Base-by-base conservation (phyloP, 2,797 vertebrate genomes). In the Cheirogaleus major region DNA sequence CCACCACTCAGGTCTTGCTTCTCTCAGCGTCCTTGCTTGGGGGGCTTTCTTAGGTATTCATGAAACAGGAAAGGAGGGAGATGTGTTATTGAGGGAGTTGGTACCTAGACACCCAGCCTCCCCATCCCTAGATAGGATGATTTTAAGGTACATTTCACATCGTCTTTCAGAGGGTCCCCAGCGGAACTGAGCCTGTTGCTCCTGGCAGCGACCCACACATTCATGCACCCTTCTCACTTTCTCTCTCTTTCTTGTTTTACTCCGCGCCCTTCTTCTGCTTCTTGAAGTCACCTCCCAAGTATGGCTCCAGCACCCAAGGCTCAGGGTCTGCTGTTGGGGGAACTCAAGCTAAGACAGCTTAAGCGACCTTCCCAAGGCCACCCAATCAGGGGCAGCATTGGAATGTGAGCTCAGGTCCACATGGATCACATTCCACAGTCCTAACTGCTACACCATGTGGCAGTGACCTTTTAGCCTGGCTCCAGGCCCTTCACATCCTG, bases 401-500 rank as follows among this genome's bases (percentile, higher is more conserved):
- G 52, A 93, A 32, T 69, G 59, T 45, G 69, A 50, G 48, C 30
- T 52, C 32, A 45, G 52, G 38, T 87, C 83, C 78, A 32, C 27
- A 7, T 9, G 70, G 11, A n/a, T 83, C 70, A 3, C 70, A 11
- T 65, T 78, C 55, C 61, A 55, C 35, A 12, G 12, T 45, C 23
- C 15, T 79, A 41, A 79, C 32, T 17, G 0, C 55, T 48, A 1
- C 0, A 18, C n/a, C 45, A n/a, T 0, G 0, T 23, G 38, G 18
- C 15, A 32, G 55, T 2, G 2, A 57, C n/a, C 80, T 84, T 27
- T 30, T 30, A 22, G 41, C 38, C 23, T 41, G 30, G 13, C 23
- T n/a, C 70, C 1, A 13, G n/a, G 38, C 57, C 61, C 81, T 59
- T 69, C 6, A 2, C 27, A n/a, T n/a, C 23, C 32, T n/a, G 73